Conservation (phyloP, 2,797 vertebrate species). For the Falco biarmicus region DNA sequence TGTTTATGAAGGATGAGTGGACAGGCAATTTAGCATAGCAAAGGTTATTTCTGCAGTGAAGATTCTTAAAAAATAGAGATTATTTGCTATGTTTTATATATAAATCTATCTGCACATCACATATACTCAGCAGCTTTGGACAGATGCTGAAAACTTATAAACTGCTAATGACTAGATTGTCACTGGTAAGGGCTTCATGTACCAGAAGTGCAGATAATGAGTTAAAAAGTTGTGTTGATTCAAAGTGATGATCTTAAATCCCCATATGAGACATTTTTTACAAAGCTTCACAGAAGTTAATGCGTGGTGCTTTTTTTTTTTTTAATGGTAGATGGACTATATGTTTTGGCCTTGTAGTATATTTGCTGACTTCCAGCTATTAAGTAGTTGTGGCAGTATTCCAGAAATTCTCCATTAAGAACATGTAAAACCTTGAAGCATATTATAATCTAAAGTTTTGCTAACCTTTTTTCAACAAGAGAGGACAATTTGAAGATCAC, state of each 20-base stretch:
- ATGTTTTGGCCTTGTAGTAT: neutral
- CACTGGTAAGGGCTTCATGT: neutral
- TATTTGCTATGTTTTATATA: neutral
- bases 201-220: neutral
- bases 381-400: neutral
- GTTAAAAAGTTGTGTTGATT: neutral
- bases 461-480: neutral
- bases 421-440: neutral
- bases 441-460: neutral
- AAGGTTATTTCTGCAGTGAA: neutral
- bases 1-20: neutral
- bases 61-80: neutral
- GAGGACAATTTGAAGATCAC: neutral
- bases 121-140: neutral
- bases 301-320: neutral
- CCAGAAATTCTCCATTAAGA: neutral
- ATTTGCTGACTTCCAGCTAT: neutral
- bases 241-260: neutral
- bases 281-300: neutral
- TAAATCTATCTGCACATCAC: neutral
- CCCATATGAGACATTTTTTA: neutral
- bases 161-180: neutral
- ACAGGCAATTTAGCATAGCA: neutral
- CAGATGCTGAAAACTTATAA: neutral
- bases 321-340: neutral